Conservation (phyloP, 2,113 vertebrate species). For the Corythornis vintsioides region DNA sequence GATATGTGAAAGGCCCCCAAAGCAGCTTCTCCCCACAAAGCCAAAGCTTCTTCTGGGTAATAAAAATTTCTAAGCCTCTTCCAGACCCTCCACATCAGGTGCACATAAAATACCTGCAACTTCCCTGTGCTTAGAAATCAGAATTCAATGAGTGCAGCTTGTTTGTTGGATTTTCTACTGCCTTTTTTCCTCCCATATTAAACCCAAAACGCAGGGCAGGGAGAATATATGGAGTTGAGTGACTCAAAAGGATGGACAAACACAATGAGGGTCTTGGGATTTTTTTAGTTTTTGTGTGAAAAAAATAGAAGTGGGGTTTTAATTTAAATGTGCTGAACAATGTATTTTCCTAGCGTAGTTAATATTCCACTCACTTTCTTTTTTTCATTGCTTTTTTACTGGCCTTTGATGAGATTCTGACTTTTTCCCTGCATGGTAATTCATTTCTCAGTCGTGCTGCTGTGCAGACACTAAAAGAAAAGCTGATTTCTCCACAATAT, state of each 20-base stretch:
- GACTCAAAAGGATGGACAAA: neutral
- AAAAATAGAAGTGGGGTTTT: neutral
- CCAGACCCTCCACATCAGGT: neutral
- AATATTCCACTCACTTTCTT: neutral
- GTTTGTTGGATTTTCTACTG: neutral
- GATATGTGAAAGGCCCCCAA: rapidly evolving
- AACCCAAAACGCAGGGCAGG: neutral
- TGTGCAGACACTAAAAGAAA: neutral
- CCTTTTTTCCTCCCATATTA: neutral
- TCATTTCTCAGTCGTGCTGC: neutral
- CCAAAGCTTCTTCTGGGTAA: neutral
- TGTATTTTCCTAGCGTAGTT: neutral
- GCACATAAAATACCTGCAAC: neutral
- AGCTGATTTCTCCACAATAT: neutral
- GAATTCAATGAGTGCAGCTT: neutral
- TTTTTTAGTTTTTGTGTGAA: neutral
- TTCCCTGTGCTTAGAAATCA: neutral
- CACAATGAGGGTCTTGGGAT: neutral
- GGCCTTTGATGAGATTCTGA: neutral
- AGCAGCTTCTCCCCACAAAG: rapidly evolving
- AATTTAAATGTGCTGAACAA: neutral
- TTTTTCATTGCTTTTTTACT: neutral
- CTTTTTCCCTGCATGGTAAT: neutral
- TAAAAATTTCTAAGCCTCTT: neutral
- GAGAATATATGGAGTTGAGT: neutral